Percentiles rank a stretch among this genome's conserved stretches.
Evolutionary conservation across 2,113 vertebrate genomes (phyloP).

Genomic region (Channa argus): DNA sequence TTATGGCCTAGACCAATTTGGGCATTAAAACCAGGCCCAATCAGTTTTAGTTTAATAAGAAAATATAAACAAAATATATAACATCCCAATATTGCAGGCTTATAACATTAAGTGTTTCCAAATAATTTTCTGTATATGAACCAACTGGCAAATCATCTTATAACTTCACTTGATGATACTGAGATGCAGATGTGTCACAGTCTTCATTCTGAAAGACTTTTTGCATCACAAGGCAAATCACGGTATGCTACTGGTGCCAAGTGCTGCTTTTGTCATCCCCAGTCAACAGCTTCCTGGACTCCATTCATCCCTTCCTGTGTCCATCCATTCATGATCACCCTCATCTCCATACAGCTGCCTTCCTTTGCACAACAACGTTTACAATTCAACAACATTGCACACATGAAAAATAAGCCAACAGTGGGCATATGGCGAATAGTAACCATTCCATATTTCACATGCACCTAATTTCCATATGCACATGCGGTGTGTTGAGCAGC

Average conservation of each 20-base stretch:
- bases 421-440: conserved; percentile 26
- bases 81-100: background rate
- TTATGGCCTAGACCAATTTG: too few species aligned
- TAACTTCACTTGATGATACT: background rate
- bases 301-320: conserved; percentile 70
- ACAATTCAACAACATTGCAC: conserved; percentile 52
- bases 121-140: background rate
- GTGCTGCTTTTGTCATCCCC: conserved; percentile 46
- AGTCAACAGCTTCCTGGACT: conserved; percentile 66
- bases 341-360: conserved; percentile 80
- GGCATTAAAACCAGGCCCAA: too few species aligned
- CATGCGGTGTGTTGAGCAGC: conserved; percentile 32
- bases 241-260: conserved; percentile 40
- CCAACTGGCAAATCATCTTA: background rate
- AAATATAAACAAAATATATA: background rate
- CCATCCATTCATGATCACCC: conserved; percentile 70
- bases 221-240: conserved; percentile 36
- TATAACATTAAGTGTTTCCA: background rate
- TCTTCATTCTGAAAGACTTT: conserved; percentile 41
- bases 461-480: conserved; percentile 51
- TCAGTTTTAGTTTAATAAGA: background rate
- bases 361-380: conserved; percentile 51
- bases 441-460: conserved; percentile 53
- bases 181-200: conserved; percentile 30
- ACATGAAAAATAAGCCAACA: conserved; percentile 31